Percentiles rank a stretch among this genome's conserved stretches.
Evolutionary conservation across 92 coral and sea anemone species (phyloP).

Genomic region (Actinernus sp.): DNA sequence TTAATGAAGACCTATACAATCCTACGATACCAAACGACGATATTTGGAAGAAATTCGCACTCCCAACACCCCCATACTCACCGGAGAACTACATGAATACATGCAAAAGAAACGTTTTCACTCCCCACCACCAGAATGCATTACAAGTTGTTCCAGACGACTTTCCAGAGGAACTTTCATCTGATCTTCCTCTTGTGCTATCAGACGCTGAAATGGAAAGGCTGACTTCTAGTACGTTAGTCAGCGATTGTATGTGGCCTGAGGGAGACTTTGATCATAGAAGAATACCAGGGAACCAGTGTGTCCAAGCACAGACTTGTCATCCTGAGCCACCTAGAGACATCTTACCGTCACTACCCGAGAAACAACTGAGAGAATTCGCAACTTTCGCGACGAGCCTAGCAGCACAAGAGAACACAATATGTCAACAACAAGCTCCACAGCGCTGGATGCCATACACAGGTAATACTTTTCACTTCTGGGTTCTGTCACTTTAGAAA

Average conservation of each 20-base stretch:
- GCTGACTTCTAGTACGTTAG: slow-evolving; percentile 85
- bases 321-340: slow-evolving; percentile 10
- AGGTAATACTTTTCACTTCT: slow-evolving; percentile 19
- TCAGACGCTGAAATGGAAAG: slow-evolving; percentile 98
- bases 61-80: slow-evolving; percentile 98
- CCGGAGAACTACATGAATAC: slow-evolving; percentile 79
- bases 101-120: slow-evolving; percentile 45
- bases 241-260: slow-evolving; percentile 88
- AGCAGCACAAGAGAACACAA: slow-evolving; percentile 35
- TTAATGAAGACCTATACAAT: slow-evolving; percentile 78
- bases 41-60: slow-evolving; percentile 81
- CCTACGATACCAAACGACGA: slow-evolving; percentile 73
- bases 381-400: slow-evolving; percentile 34
- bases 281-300: slow-evolving; percentile 3
- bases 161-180: slow-evolving; percentile 83
- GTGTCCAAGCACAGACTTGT: slow-evolving; percentile 4
- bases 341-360: slow-evolving; percentile 4
- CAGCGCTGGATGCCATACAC: slow-evolving; percentile 49
- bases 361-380: slow-evolving; percentile 27
- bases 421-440: slow-evolving; percentile 42
- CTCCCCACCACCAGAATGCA: slow-evolving; percentile 58
- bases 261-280: slow-evolving; percentile 77
- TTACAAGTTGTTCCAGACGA: slow-evolving; percentile 98
- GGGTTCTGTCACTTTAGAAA: background rate
- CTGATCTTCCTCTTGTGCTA: slow-evolving; percentile 88